A percentile compares a stretch with the other conserved stretches of the same genome.
phyloP scores from a whole-genome alignment of 2,113 vertebrate species.

The Hippocampus guttulatus region DNA sequence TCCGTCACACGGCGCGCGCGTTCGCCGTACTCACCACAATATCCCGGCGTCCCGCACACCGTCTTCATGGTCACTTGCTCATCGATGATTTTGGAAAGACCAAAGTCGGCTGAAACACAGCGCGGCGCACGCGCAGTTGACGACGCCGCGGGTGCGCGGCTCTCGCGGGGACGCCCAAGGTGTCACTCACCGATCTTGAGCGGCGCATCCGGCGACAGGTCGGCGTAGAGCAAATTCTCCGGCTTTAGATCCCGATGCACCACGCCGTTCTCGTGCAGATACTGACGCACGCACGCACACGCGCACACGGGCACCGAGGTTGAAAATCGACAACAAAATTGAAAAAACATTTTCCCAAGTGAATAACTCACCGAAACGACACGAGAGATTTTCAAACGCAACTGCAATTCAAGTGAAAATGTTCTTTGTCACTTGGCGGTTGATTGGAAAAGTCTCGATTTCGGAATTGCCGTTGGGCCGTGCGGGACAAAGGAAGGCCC shows the following conservation, averaged over 20 bases:
- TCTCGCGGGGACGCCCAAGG: neutral
- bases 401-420: no score
- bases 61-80: slow-evolving; percentile 89
- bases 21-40: slow-evolving; percentile 77
- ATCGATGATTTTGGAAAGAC: slow-evolving; percentile 85
- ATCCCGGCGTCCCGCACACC: slow-evolving; percentile 83
- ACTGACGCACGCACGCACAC: slow-evolving; percentile 57
- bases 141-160: neutral
- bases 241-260: slow-evolving; percentile 84
- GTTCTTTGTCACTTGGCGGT: no score
- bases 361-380: no score
- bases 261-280: slow-evolving; percentile 74
- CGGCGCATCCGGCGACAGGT: slow-evolving; percentile 75
- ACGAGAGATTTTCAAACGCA: no score
- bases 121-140: neutral
- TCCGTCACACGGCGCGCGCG: slow-evolving; percentile 2
- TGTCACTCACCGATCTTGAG: slow-evolving; percentile 79
- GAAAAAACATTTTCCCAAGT: no score
- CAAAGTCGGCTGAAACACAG: slow-evolving; percentile 78
- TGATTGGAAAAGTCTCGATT: no score
- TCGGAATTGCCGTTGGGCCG: no score
- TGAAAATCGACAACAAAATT: no score
- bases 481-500: no score
- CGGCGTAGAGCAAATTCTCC: slow-evolving; percentile 84
- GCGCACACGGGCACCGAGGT: no score